Evolutionary conservation across 2,888 invertebrate species (phyloP).

Genomic region (Sesia bembeciformis): DNA sequence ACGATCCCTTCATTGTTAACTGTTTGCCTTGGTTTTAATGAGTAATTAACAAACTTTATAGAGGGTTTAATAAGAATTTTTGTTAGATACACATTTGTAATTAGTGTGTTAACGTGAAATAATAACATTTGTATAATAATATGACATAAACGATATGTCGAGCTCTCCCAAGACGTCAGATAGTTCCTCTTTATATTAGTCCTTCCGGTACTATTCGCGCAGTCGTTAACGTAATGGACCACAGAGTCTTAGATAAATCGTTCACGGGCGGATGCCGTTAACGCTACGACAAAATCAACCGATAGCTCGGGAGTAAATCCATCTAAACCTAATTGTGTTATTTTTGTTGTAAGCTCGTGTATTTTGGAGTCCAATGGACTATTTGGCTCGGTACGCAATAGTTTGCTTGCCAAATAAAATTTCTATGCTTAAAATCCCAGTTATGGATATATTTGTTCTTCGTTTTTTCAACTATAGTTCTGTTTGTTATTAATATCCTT

Average conservation of each 20-base stretch:
- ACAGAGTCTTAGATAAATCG: slow-evolving; percentile 51
- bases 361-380: neutral
- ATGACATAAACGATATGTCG: neutral
- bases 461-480: no score
- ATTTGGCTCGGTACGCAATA: neutral
- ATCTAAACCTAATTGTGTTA: neutral
- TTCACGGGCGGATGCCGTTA: slow-evolving; percentile 20
- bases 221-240: slow-evolving; percentile 59
- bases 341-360: neutral
- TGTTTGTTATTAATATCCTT: no score
- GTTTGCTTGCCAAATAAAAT: neutral
- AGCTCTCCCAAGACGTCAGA: slow-evolving; percentile 17
- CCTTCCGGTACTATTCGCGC: slow-evolving; percentile 48
- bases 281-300: slow-evolving; percentile 32
- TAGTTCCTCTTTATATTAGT: slow-evolving; percentile 30
- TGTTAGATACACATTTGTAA: neutral
- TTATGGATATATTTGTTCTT: no score
- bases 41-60: no score
- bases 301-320: slow-evolving; percentile 3
- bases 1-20: neutral
- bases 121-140: neutral
- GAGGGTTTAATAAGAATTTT: slow-evolving; percentile 7
- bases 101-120: neutral
- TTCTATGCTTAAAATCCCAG: no score
- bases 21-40: neutral